These are phyloP conservation scores for Gambelia wislizenii DNA, from an alignment of 2,797 vertebrate species.

Conservation along the genomic window DNA sequence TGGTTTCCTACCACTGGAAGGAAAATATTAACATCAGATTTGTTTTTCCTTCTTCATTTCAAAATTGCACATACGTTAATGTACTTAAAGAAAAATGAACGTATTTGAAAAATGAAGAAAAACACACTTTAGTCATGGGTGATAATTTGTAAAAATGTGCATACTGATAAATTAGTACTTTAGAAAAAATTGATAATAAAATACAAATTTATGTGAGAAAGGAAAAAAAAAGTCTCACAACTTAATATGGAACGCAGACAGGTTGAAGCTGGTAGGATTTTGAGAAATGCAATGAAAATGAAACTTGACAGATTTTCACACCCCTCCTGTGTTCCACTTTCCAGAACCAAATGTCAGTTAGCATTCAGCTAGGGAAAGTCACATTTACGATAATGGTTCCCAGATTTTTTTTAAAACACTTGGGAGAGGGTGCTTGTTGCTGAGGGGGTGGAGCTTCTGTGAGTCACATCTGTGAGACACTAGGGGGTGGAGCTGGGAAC, in stretches of 20 bases:
- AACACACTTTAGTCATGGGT: neutral
- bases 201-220: neutral
- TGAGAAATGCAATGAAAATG: neutral
- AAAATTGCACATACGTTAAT: neutral
- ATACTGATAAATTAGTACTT: neutral
- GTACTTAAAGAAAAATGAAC: neutral
- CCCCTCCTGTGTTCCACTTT: neutral
- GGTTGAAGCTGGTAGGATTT: neutral
- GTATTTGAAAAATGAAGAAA: neutral
- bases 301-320: neutral
- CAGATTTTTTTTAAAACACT: too few relatives aligned
- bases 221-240: neutral
- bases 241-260: too few relatives aligned
- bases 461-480: too few relatives aligned
- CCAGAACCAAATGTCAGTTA: neutral
- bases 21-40: neutral
- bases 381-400: neutral
- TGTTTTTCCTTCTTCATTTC: neutral
- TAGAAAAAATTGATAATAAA: neutral
- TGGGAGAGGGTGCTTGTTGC: too few relatives aligned
- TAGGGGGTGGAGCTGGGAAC: too few relatives aligned
- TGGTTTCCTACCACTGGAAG: neutral
- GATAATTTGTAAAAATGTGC: neutral
- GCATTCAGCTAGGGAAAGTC: neutral
- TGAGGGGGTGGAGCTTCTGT: too few relatives aligned